Percentiles rank a stretch among this genome's conserved stretches.
Evolutionary conservation across 2,113 vertebrate genomes (phyloP).

Genomic region (Neodontobutis hainanensis): DNA sequence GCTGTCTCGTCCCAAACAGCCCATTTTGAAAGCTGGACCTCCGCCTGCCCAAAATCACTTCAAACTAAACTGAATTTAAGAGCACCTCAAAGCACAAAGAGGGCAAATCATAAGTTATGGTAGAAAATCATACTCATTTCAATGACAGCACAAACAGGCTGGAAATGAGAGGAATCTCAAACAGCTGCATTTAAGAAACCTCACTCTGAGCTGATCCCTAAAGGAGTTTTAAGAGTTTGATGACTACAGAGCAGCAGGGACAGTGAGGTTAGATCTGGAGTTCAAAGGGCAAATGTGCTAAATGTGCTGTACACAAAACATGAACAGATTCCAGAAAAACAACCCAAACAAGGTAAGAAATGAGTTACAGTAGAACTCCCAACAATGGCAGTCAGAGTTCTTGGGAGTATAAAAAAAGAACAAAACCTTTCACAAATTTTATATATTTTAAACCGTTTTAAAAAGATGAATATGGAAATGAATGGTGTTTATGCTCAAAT

Average conservation of each 20-base stretch:
- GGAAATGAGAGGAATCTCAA: slow-evolving; percentile 47
- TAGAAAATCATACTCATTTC: slow-evolving; percentile 43
- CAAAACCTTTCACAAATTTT: too few species aligned
- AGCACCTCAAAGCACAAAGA: slow-evolving; percentile 36
- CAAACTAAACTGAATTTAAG: slow-evolving; percentile 52
- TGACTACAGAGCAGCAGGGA: background rate
- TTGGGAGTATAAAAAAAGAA: too few species aligned
- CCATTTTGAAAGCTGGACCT: slow-evolving; percentile 52
- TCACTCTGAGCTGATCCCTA: background rate
- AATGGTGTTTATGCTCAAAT: too few species aligned
- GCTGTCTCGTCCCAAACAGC: slow-evolving; percentile 50
- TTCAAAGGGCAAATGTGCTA: slow-evolving; percentile 7
- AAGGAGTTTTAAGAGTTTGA: background rate
- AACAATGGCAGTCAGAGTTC: too few species aligned
- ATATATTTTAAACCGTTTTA: too few species aligned
- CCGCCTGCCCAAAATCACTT: slow-evolving; percentile 31
- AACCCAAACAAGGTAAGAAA: background rate
- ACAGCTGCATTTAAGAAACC: background rate
- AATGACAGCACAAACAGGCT: slow-evolving; percentile 11
- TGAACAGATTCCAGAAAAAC: background rate
- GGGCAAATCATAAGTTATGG: slow-evolving; percentile 34
- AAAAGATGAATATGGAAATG: too few species aligned
- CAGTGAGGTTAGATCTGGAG: background rate
- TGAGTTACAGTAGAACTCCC: background rate
- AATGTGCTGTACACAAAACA: slow-evolving; percentile 17